phyloP scores from a whole-genome alignment of 2,113 vertebrate genomes.

The Diphyllodes magnificus region DNA sequence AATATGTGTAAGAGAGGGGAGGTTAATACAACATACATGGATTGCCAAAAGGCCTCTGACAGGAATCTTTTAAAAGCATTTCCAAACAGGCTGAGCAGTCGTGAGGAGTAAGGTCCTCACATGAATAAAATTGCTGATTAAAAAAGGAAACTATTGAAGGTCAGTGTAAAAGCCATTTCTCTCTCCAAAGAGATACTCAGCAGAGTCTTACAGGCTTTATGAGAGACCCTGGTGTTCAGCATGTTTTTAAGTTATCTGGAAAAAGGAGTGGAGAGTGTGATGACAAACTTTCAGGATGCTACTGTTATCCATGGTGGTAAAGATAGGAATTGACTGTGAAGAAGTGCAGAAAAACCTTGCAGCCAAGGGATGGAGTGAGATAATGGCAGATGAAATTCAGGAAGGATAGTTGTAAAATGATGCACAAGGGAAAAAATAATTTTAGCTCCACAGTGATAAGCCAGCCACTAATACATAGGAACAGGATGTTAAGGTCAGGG shows the following conservation, averaged over 20 bases:
- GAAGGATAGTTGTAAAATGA: neutral
- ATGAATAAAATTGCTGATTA: neutral
- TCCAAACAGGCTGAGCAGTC: neutral
- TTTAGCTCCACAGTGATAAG: slow-evolving; percentile 1
- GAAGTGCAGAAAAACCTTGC: neutral
- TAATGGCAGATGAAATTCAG: slow-evolving; percentile 6
- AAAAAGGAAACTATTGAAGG: neutral
- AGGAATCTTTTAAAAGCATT: neutral
- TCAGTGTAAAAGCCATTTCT: neutral
- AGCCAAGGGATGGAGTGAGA: neutral
- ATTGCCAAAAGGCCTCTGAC: neutral
- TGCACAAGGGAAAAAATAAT: neutral
- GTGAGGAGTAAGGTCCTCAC: neutral
- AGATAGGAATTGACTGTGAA: neutral
- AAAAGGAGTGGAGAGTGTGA: neutral
- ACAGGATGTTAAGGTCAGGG: neutral
- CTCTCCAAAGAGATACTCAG: neutral
- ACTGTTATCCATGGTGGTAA: neutral
- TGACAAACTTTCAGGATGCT: slow-evolving; percentile 4
- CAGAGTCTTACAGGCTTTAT: slow-evolving; percentile 2
- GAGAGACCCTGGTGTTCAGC: neutral
- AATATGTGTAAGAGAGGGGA: neutral
- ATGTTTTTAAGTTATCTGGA: neutral
- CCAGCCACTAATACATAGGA: neutral
- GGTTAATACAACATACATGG: neutral